Evolutionary conservation across 2,113 vertebrate genomes (phyloP), one percentile per base, ranked within the genome.

Genomic region (Ageneiosus marmoratus): DNA sequence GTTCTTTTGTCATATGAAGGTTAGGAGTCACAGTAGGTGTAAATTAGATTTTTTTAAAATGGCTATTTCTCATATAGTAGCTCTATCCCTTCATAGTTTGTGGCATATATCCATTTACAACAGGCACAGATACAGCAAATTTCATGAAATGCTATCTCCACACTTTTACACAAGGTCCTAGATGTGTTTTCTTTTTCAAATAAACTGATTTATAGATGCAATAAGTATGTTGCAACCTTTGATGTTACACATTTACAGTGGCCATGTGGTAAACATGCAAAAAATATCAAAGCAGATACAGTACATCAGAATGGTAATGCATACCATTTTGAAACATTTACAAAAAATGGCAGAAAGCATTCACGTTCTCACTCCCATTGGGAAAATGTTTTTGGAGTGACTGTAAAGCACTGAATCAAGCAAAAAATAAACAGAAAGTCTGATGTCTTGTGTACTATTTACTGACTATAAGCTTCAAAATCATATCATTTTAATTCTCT

Each of bases 341-440:
- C 37, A n/a, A 70, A 5, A 85, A 74, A 51, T 10, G 11, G 15
- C 1, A 50, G 48, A 13, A n/a, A 69, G 34, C 22, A 84, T 84
- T 63, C 78, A 62, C 27, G 29, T 62, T 15, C 58, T 5, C 56
- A n/a, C 56, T 58, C 55, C 16, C 24, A 27, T 69, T 75, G 83
- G 74, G 78, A 78, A 85, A 67, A 51, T 15, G 18, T 69, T 90
- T 88, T 86, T 56, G 74, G 55, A 41, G 51, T 37, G n/a, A 56
- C 8, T 29, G 60, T 37, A 32, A 16, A n/a, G 63, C n/a, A n/a
- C 50, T 55, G 7, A 70, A 70, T 41, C 44, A 24, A 70, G 9
- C 13, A 24, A 60, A 24, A 63, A 63, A 63, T 63, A 1, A 16
- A 63, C 60, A 29, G 29, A 63, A 1, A 29, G 29, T 32, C 60